phyloP scores from a whole-genome alignment of 1,140 invertebrate species.

The Aphis craccivora region DNA sequence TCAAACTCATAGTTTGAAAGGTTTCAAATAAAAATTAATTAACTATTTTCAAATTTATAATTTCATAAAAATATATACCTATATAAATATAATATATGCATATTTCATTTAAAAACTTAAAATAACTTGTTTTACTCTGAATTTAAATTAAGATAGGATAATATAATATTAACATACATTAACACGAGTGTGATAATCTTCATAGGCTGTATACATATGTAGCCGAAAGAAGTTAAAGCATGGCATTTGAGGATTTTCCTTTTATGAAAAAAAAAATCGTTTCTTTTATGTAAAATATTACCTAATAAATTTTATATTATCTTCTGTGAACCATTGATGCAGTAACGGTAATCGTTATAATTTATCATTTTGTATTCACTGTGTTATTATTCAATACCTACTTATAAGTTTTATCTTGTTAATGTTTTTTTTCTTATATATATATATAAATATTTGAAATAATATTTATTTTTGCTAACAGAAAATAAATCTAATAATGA shows the following conservation, averaged over 20 bases:
- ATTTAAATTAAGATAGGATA: background rate
- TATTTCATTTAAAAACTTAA: background rate
- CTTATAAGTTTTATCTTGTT: background rate
- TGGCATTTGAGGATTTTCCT: background rate
- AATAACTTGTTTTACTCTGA: background rate
- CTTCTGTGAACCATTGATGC: background rate
- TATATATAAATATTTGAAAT: background rate
- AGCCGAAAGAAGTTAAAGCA: background rate
- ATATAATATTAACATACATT: background rate
- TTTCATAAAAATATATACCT: background rate
- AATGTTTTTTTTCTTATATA: background rate
- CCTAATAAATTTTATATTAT: constrained; percentile 27
- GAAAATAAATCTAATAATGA: background rate
- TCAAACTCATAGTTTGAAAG: no score
- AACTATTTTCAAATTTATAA: no score
- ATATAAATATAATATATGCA: no score
- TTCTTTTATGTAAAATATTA: background rate
- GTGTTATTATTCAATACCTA: constrained; percentile 24
- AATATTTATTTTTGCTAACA: background rate
- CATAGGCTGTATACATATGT: background rate
- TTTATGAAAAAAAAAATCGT: background rate
- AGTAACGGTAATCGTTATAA: background rate
- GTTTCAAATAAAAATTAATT: no score
- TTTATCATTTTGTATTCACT: background rate
- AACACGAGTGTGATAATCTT: background rate